These are phyloP conservation scores for Sinodicranocentrus sp. DNA, from an alignment of 2,888 invertebrate genomes.

Conservation along the genomic window DNA sequence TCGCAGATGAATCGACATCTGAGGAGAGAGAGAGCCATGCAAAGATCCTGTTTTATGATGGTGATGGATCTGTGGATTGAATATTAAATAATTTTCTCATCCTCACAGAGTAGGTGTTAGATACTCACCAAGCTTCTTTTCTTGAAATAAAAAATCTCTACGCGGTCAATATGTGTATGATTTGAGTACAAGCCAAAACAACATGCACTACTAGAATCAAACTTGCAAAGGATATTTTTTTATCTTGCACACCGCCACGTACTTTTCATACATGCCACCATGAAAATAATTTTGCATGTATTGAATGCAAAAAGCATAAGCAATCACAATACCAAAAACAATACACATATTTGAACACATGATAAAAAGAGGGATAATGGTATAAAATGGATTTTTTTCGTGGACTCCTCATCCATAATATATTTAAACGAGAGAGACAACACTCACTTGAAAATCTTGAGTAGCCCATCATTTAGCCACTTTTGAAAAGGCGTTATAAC, in stretches of 20 bases:
- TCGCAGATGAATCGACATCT: slow-evolving; percentile 53
- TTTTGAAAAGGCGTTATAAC: slow-evolving; percentile 33
- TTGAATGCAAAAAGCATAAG: neutral
- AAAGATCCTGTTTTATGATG: slow-evolving; percentile 58
- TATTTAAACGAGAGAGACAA: neutral
- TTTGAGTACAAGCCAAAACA: too few species aligned
- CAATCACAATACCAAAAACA: slow-evolving; percentile 7
- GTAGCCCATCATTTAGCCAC: slow-evolving; percentile 6
- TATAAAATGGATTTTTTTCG: too few species aligned
- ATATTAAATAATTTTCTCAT: slow-evolving; percentile 56
- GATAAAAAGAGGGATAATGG: too few species aligned
- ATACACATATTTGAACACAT: too few species aligned
- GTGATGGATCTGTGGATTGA: slow-evolving; percentile 66
- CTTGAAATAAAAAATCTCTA: neutral
- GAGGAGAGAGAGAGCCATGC: slow-evolving; percentile 30
- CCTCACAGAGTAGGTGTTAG: slow-evolving; percentile 4
- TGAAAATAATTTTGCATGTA: neutral
- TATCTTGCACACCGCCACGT: too few species aligned
- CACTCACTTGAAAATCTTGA: neutral
- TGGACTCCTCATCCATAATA: too few species aligned
- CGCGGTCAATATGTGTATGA: too few species aligned
- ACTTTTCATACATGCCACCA: neutral
- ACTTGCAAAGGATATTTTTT: too few species aligned
- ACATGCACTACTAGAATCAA: too few species aligned
- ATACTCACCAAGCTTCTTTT: neutral